Evolutionary conservation across 2,113 vertebrate species (phyloP), one percentile per base, ranked within the genome.

Genomic region (Nyctereutes procyonoides): DNA sequence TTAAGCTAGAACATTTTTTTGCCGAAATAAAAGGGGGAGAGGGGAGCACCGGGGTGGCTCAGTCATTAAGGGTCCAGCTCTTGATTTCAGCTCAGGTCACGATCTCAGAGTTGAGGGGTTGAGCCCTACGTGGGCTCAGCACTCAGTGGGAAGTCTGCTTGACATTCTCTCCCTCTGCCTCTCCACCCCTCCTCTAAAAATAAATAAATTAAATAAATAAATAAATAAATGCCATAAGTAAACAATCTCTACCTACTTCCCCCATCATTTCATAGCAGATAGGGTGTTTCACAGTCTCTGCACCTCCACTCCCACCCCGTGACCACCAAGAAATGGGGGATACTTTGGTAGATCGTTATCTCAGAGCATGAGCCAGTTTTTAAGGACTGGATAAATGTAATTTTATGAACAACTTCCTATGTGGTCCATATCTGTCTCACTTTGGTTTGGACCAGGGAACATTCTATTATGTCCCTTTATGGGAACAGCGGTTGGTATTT

Each of bases 1-100:
- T 96, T 55, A 32, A 94, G n/a, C 87, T 43, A 76, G 43, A 93
- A 71, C 26, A n/a, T 74, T 90, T 63, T 77, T 69, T 77, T 69
- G 20, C 3, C 7, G 14, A 62, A 79, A 56, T 9, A 67, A 67
- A 67, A 17, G 15, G 15, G 32, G 15, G 15, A 43, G 43, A 43
- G 3, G 30, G 7, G 30, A 67, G 30, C 15, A 67, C 65, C 30
- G 32, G 65, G 30, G 65, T n/a, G 30, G 3, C 65, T 67, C 65
- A n/a, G 65, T 67, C 6, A 16, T 67, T 67, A 67, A 17, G 15
- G 30, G 65, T n/a, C 15, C 15, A n/a, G n/a, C 30, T 67, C 30
- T n/a, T 67, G 65, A 17, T n/a, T 67, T n/a, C 65, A 67, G 30
- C 32, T 69, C 32, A 69, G 67, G 67, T 13, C 16, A 19, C 19